These are phyloP conservation scores for Paramuricea clavata DNA, from an alignment of 92 coral and sea anemone species.

Conservation along the genomic window DNA sequence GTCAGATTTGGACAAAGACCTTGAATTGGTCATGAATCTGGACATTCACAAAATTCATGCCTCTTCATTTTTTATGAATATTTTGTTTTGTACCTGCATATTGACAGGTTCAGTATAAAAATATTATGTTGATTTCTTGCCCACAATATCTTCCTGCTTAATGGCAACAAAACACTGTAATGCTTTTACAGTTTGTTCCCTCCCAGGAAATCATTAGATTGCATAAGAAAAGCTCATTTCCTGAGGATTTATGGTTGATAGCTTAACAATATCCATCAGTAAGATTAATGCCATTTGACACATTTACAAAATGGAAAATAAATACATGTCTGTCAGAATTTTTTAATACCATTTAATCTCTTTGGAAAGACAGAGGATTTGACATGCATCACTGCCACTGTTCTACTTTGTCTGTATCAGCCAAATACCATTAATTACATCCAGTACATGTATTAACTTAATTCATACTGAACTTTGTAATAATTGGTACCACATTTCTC, in stretches of 20 bases:
- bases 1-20: not conserved
- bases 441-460: no score
- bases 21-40: not conserved
- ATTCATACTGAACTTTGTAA: no score
- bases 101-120: slow-evolving; percentile 18
- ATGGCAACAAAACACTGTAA: slow-evolving; percentile 50
- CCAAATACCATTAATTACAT: no score
- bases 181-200: slow-evolving; percentile 50
- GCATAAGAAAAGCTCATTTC: slow-evolving; percentile 24
- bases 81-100: slow-evolving; percentile 11
- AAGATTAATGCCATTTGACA: slow-evolving; percentile 15
- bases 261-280: slow-evolving; percentile 8
- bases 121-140: slow-evolving; percentile 20
- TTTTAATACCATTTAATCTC: not conserved
- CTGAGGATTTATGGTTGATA: slow-evolving; percentile 29
- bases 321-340: not conserved
- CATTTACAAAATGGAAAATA: slow-evolving; percentile 9
- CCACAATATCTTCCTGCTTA: slow-evolving; percentile 31
- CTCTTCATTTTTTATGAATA: not conserved
- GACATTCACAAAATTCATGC: not conserved
- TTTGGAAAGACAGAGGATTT: not conserved
- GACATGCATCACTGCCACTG: not conserved
- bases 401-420: no score
- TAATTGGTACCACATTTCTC: no score
- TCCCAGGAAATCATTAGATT: slow-evolving; percentile 28